Evolutionary conservation across 2,113 vertebrate species (phyloP), one percentile per base, ranked within the genome.

Genomic region (Sarotherodon lohbergeri): DNA sequence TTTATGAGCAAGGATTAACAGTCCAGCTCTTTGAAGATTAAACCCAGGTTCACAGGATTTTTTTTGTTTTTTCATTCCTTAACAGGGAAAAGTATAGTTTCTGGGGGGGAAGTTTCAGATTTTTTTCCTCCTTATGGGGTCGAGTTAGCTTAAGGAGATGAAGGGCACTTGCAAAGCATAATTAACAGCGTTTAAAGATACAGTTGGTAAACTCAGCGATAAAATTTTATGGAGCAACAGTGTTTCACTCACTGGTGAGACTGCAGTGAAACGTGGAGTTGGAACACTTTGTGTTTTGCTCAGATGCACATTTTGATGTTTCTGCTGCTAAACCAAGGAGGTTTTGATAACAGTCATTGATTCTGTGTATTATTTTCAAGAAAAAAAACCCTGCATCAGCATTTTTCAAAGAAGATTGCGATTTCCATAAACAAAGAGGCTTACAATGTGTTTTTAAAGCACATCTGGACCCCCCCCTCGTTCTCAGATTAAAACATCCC

Each of bases 381-480:
- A 34, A 22, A 43, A 19, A 68, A 39, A 7, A 1, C 2, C 1
- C 9, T 50, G 36, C 79, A 52, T 73, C 55, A 73, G 17, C 10
- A 86, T 82, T 63, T n/a, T 86, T 52, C 76, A 68, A 57, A 81
- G 39, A 71, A 66, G 61, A 79, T 61, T 66, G 50, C 8, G 22
- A 85, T 92, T 89, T 83, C 84, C 66, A 79, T 92, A 81, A 92
- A 93, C 76, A 93, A 81, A 86, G 86, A 87, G 81, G 73, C 90
- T 91, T 48, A 79, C 43, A 52, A 17, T 12, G 24, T 78, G 46
- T 11, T 76, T 48, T 48, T 10, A 10, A 24, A 22, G 83, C 91
- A 95, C 95, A 96, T 96, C 95, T 96, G 95, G 90, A 93, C 66
- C 76, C 90, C 93, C 81, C 81, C 89, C 7, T 22, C 34, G 39